Base-by-base conservation (phyloP, 2,888 invertebrate genomes). In the Oxytorus armatus region DNA sequence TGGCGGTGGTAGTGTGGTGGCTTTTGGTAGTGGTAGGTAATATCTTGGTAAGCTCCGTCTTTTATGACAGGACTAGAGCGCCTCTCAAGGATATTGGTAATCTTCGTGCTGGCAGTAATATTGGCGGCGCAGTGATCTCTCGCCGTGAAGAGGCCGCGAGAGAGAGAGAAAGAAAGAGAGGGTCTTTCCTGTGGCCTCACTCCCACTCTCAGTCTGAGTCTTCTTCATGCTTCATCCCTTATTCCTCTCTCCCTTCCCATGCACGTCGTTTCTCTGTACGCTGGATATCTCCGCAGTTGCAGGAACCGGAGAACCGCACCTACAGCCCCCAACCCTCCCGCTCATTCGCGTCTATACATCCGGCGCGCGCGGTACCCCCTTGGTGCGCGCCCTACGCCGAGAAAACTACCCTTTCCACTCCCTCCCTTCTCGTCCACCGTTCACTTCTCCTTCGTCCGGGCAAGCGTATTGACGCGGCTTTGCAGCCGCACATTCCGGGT, bases 61-160 rank as follows among this genome's bases (percentile, higher is more conserved):
- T 91, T 92, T 92, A 91, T 90, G 91, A 91, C 90, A 89, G 88
- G 89, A 87, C 88, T 88, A 87, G 89, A 89, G 89, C 89, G 89
- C 88, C 91, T 90, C 90, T 91, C 91, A 91, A 91, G 89, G 91
- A 92, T 92, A 92, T 92, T 92, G 91, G 91, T 91, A 91, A 91
- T 91, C 92, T 92, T 91, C 87, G 85, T 85, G 87, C 89, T 87
- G 86, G 89, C 87, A 88, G 90, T 90, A 92, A 92, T 92, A 91
- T 91, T 85, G 89, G 88, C 85, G 89, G 88, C 89, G 91, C 90
- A 89, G 89, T 92, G 90, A 91, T 92, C 91, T 91, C 89, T 90
- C 87, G 85, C 88, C 87, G 87, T 85, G 84, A 85, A 85, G 83
- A 86, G 81, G 81, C 82, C 83, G 39, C 33, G 61, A 61, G 57